Conservation (phyloP, 1,140 invertebrate genomes). For the Gyrodactylus bullatarudis region DNA sequence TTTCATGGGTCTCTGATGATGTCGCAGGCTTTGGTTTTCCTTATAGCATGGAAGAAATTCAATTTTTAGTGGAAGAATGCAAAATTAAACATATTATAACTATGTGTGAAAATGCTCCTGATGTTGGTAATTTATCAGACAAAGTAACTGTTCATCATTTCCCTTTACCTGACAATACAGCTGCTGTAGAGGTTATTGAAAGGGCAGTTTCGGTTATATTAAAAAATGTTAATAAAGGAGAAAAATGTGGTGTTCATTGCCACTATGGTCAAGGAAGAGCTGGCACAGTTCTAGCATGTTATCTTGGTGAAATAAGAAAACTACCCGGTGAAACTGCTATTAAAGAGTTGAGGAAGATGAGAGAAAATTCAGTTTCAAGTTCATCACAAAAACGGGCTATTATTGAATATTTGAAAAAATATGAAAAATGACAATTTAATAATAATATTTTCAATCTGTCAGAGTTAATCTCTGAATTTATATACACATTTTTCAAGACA, state of each 20-base stretch:
- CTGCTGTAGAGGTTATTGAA: background rate
- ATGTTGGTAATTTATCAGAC: background rate
- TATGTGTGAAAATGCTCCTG: background rate
- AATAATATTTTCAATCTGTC: background rate
- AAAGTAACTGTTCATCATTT: background rate
- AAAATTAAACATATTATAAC: background rate
- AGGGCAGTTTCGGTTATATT: background rate
- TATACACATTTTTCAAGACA: too few species aligned
- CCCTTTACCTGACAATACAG: background rate
- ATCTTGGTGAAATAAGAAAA: background rate
- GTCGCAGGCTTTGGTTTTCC: background rate
- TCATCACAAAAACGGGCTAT: background rate
- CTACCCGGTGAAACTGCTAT: background rate
- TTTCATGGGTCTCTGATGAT: background rate
- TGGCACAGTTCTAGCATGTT: background rate
- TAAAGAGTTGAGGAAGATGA: background rate
- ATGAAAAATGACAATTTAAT: background rate
- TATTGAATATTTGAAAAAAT: background rate
- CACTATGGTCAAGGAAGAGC: background rate
- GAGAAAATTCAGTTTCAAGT: background rate
- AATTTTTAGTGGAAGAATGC: background rate
- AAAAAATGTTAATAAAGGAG: background rate
- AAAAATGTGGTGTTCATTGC: background rate
- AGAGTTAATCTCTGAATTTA: too few species aligned
- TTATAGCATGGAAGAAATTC: background rate